A percentile compares a stretch with the other conserved stretches of the same genome.
Conservation (phyloP, 2,888 invertebrate genomes). For the Epinotia brunnichana region DNA sequence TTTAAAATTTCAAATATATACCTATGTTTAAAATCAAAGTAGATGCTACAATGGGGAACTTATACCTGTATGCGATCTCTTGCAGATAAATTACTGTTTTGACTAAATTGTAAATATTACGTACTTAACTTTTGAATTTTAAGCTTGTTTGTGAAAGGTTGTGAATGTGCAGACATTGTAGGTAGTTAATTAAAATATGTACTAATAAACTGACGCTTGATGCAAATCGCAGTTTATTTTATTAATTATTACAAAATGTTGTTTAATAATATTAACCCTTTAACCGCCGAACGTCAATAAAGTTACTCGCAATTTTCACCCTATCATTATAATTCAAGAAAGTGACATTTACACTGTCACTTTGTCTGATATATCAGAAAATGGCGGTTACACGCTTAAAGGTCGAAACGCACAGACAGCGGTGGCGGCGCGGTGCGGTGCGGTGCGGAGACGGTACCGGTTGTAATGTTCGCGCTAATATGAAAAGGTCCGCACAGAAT, state of each 20-base stretch:
- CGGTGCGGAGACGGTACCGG: too few species aligned
- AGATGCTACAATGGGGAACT: neutral
- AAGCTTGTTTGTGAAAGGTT: slow-evolving; percentile 49
- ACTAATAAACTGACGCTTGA: slow-evolving; percentile 33
- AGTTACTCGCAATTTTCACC: too few species aligned
- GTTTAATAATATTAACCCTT: too few species aligned
- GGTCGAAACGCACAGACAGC: too few species aligned
- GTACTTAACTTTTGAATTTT: slow-evolving; percentile 16
- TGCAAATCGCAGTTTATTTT: neutral
- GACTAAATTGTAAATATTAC: slow-evolving; percentile 17
- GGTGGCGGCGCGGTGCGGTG: too few species aligned
- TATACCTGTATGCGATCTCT: neutral
- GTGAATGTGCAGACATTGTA: slow-evolving; percentile 53
- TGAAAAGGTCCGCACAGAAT: too few species aligned
- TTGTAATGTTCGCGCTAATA: too few species aligned
- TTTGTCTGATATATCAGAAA: too few species aligned
- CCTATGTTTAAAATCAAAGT: neutral
- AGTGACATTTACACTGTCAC: too few species aligned
- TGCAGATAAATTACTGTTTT: neutral
- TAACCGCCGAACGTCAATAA: too few species aligned
- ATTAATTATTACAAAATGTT: neutral
- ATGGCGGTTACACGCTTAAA: too few species aligned
- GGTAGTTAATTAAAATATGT: slow-evolving; percentile 31
- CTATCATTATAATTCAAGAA: too few species aligned
- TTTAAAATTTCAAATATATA: neutral